phyloP scores from a whole-genome alignment of 2,797 vertebrate species.

The Pelochelys cantorii region DNA sequence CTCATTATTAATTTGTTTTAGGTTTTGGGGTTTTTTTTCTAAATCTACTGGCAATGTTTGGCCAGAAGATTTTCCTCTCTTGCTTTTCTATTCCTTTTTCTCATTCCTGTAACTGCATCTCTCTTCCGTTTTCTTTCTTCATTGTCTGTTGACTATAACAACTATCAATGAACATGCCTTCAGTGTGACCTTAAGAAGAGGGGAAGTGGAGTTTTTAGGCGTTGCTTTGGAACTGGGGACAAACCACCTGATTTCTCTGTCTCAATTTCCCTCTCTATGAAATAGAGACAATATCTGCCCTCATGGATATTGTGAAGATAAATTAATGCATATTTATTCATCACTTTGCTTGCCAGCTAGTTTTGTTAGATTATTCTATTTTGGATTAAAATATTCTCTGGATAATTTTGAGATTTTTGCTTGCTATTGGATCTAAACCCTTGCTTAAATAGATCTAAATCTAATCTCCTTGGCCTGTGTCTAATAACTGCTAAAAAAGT shows the following conservation, averaged over 20 bases:
- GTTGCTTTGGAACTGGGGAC: background rate
- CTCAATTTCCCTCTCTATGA: background rate
- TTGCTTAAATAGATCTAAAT: background rate
- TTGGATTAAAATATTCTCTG: background rate
- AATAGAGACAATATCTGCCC: background rate
- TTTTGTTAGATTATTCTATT: background rate
- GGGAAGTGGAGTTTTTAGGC: background rate
- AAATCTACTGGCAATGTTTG: background rate
- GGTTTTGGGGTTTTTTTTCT: background rate
- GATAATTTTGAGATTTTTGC: background rate
- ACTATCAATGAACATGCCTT: background rate
- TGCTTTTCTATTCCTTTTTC: background rate
- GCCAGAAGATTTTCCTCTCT: background rate
- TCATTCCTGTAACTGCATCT: background rate
- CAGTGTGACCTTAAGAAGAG: accelerated
- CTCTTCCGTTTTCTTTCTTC: background rate
- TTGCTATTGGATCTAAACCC: background rate
- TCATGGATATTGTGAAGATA: background rate
- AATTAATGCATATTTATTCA: background rate
- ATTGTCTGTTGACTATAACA: background rate
- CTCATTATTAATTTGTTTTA: too few species aligned
- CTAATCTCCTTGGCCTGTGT: background rate
- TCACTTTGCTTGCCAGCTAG: background rate
- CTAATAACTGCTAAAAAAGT: background rate
- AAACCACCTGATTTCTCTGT: background rate